Evolutionary conservation across 1,140 invertebrate genomes (phyloP).

Genomic region (Lepidotrigona ventralis): DNA sequence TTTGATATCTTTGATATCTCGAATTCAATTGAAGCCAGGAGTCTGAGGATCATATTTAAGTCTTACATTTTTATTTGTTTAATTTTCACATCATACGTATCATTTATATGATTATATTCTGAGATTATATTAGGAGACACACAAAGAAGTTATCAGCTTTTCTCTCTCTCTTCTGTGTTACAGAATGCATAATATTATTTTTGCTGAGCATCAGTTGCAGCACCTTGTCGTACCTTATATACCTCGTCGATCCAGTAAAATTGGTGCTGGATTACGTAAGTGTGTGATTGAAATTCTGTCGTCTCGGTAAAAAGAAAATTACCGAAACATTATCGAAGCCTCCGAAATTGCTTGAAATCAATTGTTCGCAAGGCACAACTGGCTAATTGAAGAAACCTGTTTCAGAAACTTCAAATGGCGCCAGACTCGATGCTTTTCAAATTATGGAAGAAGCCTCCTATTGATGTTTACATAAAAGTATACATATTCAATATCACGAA

Average conservation of each 20-base stretch:
- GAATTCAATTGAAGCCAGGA: no score
- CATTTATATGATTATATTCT: no score
- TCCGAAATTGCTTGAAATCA: not conserved
- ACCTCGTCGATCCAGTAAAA: slow-evolving; percentile 80
- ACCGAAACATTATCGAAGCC: not conserved
- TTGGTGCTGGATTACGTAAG: slow-evolving; percentile 80
- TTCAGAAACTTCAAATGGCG: slow-evolving; percentile 38
- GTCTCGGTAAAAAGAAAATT: not conserved
- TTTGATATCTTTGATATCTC: no score
- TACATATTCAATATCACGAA: slow-evolving; percentile 95
- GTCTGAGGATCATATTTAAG: no score
- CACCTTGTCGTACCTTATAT: slow-evolving; percentile 75
- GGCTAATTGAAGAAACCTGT: not conserved
- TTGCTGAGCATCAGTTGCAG: slow-evolving; percentile 68
- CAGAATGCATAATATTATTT: slow-evolving; percentile 77
- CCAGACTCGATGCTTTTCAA: slow-evolving; percentile 80
- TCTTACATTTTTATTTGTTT: no score
- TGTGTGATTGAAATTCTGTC: slow-evolving; percentile 70
- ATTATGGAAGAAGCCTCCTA: slow-evolving; percentile 86
- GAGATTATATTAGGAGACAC: no score
- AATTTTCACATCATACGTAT: no score
- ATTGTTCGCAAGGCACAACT: no score
- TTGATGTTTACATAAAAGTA: slow-evolving; percentile 86
- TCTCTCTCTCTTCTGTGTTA: slow-evolving; percentile 54
- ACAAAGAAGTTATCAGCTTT: not conserved